Evolutionary conservation across 2,888 invertebrate genomes (phyloP), one percentile per base, ranked within the genome.

Genomic region (Phengaris arion): DNA sequence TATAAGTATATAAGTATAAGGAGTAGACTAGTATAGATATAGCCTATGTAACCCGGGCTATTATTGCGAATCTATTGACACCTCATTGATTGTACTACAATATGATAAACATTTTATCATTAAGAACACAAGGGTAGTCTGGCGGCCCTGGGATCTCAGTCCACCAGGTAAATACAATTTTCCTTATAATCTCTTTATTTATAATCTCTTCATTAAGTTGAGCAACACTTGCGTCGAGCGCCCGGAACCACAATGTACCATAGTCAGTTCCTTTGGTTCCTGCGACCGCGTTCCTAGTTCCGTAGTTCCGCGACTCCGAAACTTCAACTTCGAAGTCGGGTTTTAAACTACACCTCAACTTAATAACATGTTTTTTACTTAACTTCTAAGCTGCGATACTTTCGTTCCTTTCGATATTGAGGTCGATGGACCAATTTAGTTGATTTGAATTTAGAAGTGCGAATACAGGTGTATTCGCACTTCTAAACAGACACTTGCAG

Each of bases 231-330:
- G 59, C 2, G 45, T 46, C 81, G 68, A 84, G 84, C 83, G 83
- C 82, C 82, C 81, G 81, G 78, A 78, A 82, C 81, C 81, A 78
- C 82, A 82, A 83, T 85, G 86, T 87, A 85, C 85, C 84, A 83
- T 83, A 86, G 84, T 82, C 85, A 87, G 87, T 59, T 52, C 52
- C 52, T 52, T 52, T 12, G 52, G 52, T 52, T 52, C 52, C 52
- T 10, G 52, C 52, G 52, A 59, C 59, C 59, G 22, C 59, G 22
- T 59, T 59, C 22, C 59, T n/a, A 10, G 7, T n/a, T 22, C 12
- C 64, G 35, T 12, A 64, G 84, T 89, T 85, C 51, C 70, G 5
- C 52, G 48, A 51, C 70, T 83, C 83, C 80, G 83, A 81, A 84
- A 85, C 87, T 81, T 77, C 76, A 22, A 59, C 74, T 64, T 59